Evolutionary conservation across 2,113 vertebrate species (phyloP), one percentile per base, ranked within the genome.

Genomic region (Hippocampus abdominalis): DNA sequence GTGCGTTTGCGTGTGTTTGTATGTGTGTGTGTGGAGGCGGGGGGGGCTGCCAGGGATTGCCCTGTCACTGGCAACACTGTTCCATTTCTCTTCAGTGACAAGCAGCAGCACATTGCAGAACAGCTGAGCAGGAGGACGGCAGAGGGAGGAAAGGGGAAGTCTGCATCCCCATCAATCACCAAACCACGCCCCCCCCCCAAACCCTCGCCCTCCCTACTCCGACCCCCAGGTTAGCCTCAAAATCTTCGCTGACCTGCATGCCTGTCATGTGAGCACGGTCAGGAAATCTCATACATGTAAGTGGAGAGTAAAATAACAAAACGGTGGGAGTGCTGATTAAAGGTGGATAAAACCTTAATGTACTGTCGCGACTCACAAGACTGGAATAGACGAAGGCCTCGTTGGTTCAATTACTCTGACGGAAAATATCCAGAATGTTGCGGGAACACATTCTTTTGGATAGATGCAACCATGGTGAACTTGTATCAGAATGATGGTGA

Each of bases 81-180:
- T 89, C 77, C 78, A 78, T 83, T 88, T 90, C 86, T 91, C 80
- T 68, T 84, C 82, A 72, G 78, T 93, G 96, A 97, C 94, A 93
- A 94, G 94, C 90, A 79, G 65, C 92, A 93, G 94, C 94, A 96
- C 91, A 95, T 95, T 96, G 94, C 89, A 80, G 88, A 93, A 94
- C 95, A 97, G 95, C 95, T 97, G 95, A 87, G 87, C 61, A 23
- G 25, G 60, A 70, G 74, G 79, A 71, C 61, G 72, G 57, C 59
- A 59, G 69, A 73, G 68, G 67, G 54, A 51, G 42, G 40, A 48
- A 69, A 61, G 57, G 66, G 72, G 61, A 42, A 54, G 69, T 73
- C 57, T 77, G 76, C 75, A 70, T 56, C 69, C 72, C 79, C 67
- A 74, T 84, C 76, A 80, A 64, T 21, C 62, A 39, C 39, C 8